Percentiles rank a stretch among this genome's conserved stretches.
phyloP scores from a whole-genome alignment of 2,113 vertebrate genomes.

The Kryptolebias marmoratus region DNA sequence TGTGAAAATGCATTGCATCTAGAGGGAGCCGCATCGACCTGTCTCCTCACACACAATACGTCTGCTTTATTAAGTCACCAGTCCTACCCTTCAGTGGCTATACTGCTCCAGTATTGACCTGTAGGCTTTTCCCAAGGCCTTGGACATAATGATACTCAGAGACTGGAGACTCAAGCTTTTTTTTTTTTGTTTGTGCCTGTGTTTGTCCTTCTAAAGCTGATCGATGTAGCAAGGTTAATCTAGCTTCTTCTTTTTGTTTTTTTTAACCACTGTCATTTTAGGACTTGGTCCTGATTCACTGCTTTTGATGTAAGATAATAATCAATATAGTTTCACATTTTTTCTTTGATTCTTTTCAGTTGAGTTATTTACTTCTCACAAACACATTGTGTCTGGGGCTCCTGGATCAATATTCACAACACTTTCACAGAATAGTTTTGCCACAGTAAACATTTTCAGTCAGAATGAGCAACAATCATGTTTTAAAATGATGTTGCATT shows the following conservation, averaged over 20 bases:
- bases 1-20: constrained; percentile 78
- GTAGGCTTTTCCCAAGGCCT: constrained; percentile 73
- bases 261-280: constrained; percentile 27
- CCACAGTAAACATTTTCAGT: constrained; percentile 53
- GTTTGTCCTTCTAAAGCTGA: constrained; percentile 66
- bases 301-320: constrained; percentile 42
- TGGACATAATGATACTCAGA: constrained; percentile 63
- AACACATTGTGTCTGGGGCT: constrained; percentile 44
- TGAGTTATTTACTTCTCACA: constrained; percentile 51
- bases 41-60: constrained; percentile 73
- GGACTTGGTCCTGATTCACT: constrained; percentile 37
- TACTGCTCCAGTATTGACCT: constrained; percentile 69
- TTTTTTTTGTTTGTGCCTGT: constrained; percentile 56
- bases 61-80: constrained; percentile 76
- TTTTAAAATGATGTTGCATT: constrained; percentile 61
- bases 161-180: constrained; percentile 47
- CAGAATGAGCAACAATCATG: constrained; percentile 46
- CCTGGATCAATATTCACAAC: constrained; percentile 59
- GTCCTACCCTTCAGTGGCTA: constrained; percentile 42
- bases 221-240: constrained; percentile 61
- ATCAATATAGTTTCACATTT: constrained; percentile 54
- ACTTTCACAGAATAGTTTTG: constrained; percentile 44
- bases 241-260: constrained; percentile 22
- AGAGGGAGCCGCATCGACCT: constrained; percentile 71
- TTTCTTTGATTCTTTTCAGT: constrained; percentile 32